Evolutionary conservation across 2,797 vertebrate species (phyloP).

Genomic region (Hephaestus fuliginosus): DNA sequence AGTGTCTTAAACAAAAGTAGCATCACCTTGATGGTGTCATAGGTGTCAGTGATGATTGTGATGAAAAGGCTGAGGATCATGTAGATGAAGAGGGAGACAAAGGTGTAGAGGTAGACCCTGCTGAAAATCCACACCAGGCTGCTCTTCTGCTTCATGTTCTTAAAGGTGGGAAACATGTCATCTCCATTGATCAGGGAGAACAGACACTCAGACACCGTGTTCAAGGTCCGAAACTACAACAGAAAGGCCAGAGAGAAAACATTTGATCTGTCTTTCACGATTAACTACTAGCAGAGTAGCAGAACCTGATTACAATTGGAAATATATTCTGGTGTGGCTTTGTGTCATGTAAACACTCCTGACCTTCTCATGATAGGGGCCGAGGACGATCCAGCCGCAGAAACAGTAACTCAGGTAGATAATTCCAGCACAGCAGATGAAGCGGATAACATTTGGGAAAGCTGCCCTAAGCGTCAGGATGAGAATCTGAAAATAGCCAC

Average conservation of each 20-base stretch:
- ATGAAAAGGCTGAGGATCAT: slow-evolving; percentile 88
- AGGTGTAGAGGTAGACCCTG: slow-evolving; percentile 90
- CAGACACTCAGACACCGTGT: slow-evolving; percentile 94
- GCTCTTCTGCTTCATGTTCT: slow-evolving; percentile 91
- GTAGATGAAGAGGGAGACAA: slow-evolving; percentile 86
- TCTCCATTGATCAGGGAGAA: slow-evolving; percentile 97
- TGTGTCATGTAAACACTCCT: neutral
- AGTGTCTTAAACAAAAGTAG: neutral
- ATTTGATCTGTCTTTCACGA: neutral
- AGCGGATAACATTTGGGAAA: slow-evolving; percentile 94
- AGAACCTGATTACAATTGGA: neutral
- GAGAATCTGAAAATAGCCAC: slow-evolving; percentile 86
- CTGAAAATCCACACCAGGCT: slow-evolving; percentile 94
- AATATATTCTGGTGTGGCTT: neutral
- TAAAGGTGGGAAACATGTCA: slow-evolving; percentile 96
- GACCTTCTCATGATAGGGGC: slow-evolving; percentile 95
- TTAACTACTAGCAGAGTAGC: neutral
- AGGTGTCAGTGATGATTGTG: slow-evolving; percentile 93
- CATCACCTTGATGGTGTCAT: slow-evolving; percentile 95
- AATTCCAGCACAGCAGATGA: slow-evolving; percentile 95
- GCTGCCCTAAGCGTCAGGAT: slow-evolving; percentile 93
- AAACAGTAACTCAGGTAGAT: slow-evolving; percentile 97
- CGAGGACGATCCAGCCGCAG: slow-evolving; percentile 96
- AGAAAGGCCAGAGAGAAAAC: neutral
- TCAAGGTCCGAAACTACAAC: slow-evolving; percentile 92